phyloP scores from a whole-genome alignment of 2,888 invertebrate species.

The Atherix ibis region DNA sequence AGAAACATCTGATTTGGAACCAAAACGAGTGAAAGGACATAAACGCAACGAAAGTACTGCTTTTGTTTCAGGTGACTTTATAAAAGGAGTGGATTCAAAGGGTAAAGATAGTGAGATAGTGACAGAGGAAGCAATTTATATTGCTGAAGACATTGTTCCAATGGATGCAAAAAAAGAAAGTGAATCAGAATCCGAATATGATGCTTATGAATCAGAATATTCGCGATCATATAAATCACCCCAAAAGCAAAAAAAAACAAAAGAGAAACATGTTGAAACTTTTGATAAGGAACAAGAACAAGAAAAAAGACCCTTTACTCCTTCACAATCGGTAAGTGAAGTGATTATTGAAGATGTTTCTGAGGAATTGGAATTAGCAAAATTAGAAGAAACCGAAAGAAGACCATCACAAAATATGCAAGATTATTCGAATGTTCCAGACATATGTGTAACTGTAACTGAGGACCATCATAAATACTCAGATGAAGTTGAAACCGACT shows the following conservation, averaged over 20 bases:
- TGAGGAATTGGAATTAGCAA: conserved; percentile 25
- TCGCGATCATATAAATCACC: conserved; percentile 33
- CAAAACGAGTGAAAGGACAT: conserved; percentile 34
- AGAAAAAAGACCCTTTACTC: conserved; percentile 27
- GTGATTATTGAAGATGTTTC: conserved; percentile 30
- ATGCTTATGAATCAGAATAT: conserved; percentile 34
- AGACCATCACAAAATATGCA: conserved; percentile 30
- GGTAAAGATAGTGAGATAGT: conserved; percentile 22
- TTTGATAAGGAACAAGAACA: conserved; percentile 28
- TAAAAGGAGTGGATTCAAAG: conserved; percentile 25
- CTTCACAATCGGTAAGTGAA: conserved; percentile 28
- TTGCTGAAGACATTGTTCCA: conserved; percentile 14
- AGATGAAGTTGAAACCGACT: conserved; percentile 23
- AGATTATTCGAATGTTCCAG: conserved; percentile 30
- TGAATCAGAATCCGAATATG: conserved; percentile 34
- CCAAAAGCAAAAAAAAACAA: conserved; percentile 25
- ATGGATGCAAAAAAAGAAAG: conserved; percentile 30
- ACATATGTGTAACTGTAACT: conserved; percentile 28
- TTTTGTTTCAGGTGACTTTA: conserved; percentile 18
- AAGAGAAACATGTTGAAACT: conserved; percentile 23
- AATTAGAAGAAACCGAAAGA: conserved; percentile 18
- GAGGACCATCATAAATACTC: conserved; percentile 27
- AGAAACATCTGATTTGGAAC: conserved; percentile 18
- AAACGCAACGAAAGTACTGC: conserved; percentile 39
- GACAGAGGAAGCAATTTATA: conserved; percentile 25